These are phyloP conservation scores for Lutraria rhynchaena DNA, from an alignment of 1,140 invertebrate genomes.

Conservation along the genomic window DNA sequence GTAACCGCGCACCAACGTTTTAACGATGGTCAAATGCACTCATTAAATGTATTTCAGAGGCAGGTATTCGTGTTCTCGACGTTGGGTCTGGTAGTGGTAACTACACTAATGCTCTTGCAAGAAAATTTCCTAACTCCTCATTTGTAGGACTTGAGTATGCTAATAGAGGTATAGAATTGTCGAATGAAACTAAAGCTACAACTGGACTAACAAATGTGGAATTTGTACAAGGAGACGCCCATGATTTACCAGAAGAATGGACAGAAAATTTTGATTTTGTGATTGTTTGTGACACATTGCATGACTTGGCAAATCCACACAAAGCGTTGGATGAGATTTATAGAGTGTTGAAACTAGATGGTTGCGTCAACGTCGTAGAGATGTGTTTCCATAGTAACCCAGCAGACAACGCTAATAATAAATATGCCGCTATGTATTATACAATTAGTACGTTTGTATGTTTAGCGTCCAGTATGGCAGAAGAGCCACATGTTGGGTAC, in stretches of 20 bases:
- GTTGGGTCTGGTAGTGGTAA: constrained; percentile 61
- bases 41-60: constrained; percentile 20
- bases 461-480: constrained; percentile 57
- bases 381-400: constrained; percentile 54
- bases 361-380: constrained; percentile 61
- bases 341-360: constrained; percentile 58
- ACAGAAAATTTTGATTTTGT: constrained; percentile 59
- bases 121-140: constrained; percentile 59
- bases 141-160: constrained; percentile 54
- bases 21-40: too few relatives aligned
- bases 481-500: constrained; percentile 45
- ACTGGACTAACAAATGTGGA: constrained; percentile 57
- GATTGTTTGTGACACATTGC: constrained; percentile 59
- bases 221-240: constrained; percentile 52
- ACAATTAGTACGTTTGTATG: constrained; percentile 56
- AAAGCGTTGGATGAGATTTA: constrained; percentile 55
- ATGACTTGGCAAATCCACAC: constrained; percentile 64
- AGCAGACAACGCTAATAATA: constrained; percentile 60
- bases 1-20: too few relatives aligned
- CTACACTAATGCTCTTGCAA: constrained; percentile 36
- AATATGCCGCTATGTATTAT: constrained; percentile 71
- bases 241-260: constrained; percentile 54
- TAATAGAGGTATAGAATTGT: constrained; percentile 13
- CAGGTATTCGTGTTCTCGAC: constrained; percentile 60
- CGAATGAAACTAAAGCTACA: constrained; percentile 7